Conservation (phyloP, 2,797 vertebrate genomes). For the Bovichtus diacanthus region DNA sequence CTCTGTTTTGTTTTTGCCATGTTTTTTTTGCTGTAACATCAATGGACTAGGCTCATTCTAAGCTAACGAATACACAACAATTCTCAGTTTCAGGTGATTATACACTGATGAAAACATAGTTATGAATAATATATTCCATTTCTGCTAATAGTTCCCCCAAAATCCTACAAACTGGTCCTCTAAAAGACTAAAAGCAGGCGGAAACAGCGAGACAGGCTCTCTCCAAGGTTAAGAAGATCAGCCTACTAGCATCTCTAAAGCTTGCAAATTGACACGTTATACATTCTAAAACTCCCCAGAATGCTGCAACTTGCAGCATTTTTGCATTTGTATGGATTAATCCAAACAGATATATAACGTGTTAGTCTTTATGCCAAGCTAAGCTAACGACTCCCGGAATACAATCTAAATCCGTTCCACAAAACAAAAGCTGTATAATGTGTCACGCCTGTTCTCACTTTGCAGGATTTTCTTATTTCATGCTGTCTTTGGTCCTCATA, state of each 20-base stretch:
- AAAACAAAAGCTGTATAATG: background rate
- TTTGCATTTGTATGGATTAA: background rate
- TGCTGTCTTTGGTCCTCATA: conserved; percentile 26
- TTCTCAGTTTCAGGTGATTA: background rate
- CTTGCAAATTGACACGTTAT: background rate
- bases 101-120: background rate
- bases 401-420: background rate
- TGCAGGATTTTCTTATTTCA: background rate
- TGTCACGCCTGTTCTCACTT: background rate
- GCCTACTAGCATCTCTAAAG: background rate
- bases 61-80: background rate
- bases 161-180: too few species aligned
- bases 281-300: background rate
- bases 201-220: background rate
- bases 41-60: too few species aligned
- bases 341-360: background rate
- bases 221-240: too few species aligned
- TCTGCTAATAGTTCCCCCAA: too few species aligned
- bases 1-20: too few species aligned
- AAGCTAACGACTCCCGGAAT: background rate
- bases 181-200: too few species aligned
- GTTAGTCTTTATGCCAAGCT: background rate
- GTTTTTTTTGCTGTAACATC: too few species aligned
- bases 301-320: background rate
- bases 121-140: background rate